Percentiles rank a stretch among this genome's conserved stretches.
phyloP scores from a whole-genome alignment of 2,888 invertebrate genomes.

The Cyrtodaria siliqua region DNA sequence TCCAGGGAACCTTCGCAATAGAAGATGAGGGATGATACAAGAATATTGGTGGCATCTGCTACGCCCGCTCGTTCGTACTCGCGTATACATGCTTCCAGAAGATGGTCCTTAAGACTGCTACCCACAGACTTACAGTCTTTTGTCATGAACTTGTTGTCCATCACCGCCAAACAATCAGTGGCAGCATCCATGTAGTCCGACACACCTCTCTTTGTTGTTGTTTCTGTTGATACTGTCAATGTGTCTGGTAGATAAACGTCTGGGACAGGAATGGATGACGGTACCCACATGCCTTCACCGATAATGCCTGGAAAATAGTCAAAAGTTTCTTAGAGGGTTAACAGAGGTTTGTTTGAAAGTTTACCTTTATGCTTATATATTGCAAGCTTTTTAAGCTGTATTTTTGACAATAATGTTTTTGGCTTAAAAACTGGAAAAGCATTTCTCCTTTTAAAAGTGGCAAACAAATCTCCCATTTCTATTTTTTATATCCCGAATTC shows the following conservation, averaged over 20 bases:
- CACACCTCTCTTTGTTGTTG: not conserved
- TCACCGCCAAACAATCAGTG: constrained; percentile 40
- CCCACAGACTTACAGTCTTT: constrained; percentile 42
- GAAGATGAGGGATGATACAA: constrained; percentile 60
- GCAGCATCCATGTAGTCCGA: constrained; percentile 28
- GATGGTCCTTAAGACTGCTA: constrained; percentile 62
- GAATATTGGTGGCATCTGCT: constrained; percentile 40
- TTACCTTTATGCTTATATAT: no score
- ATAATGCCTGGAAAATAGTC: constrained; percentile 28
- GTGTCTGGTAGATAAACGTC: constrained; percentile 39
- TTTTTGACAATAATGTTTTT: no score
- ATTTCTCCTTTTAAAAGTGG: no score
- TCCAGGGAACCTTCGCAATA: constrained; percentile 69
- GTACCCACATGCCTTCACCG: constrained; percentile 50
- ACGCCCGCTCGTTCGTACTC: constrained; percentile 55
- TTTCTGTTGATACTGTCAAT: constrained; percentile 29
- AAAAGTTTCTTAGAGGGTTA: no score
- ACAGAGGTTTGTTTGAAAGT: no score
- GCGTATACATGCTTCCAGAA: constrained; percentile 70
- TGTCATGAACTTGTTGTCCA: constrained; percentile 49
- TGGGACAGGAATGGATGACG: constrained; percentile 61
- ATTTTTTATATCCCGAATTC: no score
- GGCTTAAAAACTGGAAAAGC: no score
- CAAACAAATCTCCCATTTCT: no score
- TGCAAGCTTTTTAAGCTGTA: no score